These are phyloP conservation scores for Epinotia ramella DNA, from an alignment of 2,888 invertebrate genomes.

Conservation along the genomic window DNA sequence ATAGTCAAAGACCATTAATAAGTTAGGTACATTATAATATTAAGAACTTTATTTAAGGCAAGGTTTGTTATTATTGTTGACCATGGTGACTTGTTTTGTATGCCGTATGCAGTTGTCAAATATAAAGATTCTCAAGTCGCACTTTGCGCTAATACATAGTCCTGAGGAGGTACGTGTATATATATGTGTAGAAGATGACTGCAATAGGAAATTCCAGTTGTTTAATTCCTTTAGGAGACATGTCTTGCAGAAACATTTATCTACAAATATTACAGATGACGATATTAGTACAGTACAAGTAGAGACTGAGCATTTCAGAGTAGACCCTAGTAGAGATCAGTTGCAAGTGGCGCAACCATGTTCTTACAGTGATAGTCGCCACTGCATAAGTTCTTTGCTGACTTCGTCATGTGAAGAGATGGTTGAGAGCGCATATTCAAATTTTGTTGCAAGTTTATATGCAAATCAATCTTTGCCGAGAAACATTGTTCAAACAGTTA, in stretches of 20 bases:
- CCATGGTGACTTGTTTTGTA: not conserved
- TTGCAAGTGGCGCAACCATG: not conserved
- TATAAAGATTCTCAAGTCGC: not conserved
- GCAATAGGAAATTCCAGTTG: not conserved
- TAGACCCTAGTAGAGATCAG: not conserved
- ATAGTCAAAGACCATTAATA: too few species aligned
- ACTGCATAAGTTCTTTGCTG: too few species aligned
- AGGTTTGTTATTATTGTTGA: too few species aligned
- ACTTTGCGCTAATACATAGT: not conserved
- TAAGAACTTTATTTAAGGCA: not conserved
- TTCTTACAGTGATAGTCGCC: not conserved
- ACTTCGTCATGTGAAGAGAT: not conserved
- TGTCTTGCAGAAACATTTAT: not conserved
- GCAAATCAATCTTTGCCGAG: slow-evolving; percentile 14
- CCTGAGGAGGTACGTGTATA: not conserved
- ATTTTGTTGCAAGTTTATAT: slow-evolving; percentile 4
- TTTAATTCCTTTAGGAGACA: not conserved
- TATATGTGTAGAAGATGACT: not conserved
- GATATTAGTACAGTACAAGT: not conserved
- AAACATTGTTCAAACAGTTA: slow-evolving; percentile 9
- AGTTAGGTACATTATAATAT: not conserved
- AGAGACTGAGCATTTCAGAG: not conserved
- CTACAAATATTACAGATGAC: not conserved
- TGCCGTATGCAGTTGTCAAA: not conserved
- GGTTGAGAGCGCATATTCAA: not conserved